A percentile compares a stretch with the other conserved stretches of the same genome.
Conservation (phyloP, 2,797 vertebrate genomes). For the Crotalus adamanteus region DNA sequence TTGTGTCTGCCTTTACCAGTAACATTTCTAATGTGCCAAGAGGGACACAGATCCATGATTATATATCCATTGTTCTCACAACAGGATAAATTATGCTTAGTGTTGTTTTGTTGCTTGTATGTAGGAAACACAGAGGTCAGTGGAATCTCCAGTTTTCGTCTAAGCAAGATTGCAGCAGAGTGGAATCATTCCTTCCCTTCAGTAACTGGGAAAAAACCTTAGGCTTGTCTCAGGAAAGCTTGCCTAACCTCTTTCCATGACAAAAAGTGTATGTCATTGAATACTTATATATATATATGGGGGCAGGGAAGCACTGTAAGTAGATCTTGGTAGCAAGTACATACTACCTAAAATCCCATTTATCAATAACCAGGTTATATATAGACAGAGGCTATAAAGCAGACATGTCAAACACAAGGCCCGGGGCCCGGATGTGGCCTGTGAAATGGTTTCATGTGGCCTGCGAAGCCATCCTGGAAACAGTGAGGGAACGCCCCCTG, state of each 20-base stretch:
- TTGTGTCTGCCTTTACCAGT: neutral
- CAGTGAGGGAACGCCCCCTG: too few species aligned
- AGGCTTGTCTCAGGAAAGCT: neutral
- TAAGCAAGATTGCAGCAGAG: too few species aligned
- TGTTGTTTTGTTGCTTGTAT: neutral
- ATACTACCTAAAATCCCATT: neutral
- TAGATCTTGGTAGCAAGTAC: neutral
- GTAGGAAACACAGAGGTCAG: neutral
- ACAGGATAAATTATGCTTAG: neutral
- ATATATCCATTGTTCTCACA: neutral
- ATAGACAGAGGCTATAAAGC: neutral
- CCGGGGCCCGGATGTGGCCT: too few species aligned
- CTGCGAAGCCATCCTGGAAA: too few species aligned
- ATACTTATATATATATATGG: neutral
- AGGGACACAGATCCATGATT: neutral
- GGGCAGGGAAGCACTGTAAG: neutral
- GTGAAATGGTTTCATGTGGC: too few species aligned
- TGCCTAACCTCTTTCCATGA: neutral
- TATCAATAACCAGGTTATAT: neutral
- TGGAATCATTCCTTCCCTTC: neutral
- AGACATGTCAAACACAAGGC: too few species aligned
- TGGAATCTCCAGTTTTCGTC: neutral
- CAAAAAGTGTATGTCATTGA: neutral
- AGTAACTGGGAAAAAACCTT: neutral
- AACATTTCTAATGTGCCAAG: neutral